Evolutionary conservation across 2,888 invertebrate genomes (phyloP).

Genomic region (Lissonota sp.): DNA sequence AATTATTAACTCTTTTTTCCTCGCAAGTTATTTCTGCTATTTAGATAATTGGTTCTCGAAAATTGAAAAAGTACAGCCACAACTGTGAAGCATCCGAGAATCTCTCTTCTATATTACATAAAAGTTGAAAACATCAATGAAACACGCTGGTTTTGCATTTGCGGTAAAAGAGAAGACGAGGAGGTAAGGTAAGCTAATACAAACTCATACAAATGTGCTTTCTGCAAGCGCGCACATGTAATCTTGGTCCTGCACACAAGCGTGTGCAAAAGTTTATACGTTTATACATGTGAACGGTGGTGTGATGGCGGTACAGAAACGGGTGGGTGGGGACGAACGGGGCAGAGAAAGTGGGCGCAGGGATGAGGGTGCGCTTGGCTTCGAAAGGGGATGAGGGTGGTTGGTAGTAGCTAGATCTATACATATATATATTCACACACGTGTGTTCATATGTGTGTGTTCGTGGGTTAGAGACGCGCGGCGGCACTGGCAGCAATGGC

Average conservation of each 20-base stretch:
- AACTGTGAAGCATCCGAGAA: no score
- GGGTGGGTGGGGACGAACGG: constrained; percentile 43
- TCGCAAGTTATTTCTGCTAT: no score
- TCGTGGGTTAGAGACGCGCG: constrained; percentile 49
- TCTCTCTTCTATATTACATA: no score
- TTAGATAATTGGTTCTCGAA: no score
- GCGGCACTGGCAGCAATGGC: constrained; percentile 80
- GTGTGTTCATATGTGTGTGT: not conserved
- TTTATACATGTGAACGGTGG: constrained; percentile 61
- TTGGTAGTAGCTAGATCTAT: constrained; percentile 20
- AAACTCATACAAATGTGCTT: constrained; percentile 66
- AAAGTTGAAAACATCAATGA: not conserved
- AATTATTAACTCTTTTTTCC: no score
- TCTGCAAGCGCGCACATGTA: constrained; percentile 27
- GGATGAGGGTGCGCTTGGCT: constrained; percentile 58
- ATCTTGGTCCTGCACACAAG: constrained; percentile 48
- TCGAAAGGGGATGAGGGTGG: constrained; percentile 59
- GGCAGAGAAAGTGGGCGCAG: constrained; percentile 61
- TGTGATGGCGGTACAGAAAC: constrained; percentile 71
- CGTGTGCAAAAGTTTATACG: constrained; percentile 59
- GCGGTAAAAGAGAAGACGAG: constrained; percentile 9
- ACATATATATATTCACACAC: no score
- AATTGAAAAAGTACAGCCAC: no score
- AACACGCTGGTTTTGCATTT: constrained; percentile 13
- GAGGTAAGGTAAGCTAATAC: constrained; percentile 38